Percentiles rank a stretch among this genome's conserved stretches.
These are phyloP conservation scores for Andrena bucephala DNA, from an alignment of 2,888 invertebrate species.

Conservation along the genomic window DNA sequence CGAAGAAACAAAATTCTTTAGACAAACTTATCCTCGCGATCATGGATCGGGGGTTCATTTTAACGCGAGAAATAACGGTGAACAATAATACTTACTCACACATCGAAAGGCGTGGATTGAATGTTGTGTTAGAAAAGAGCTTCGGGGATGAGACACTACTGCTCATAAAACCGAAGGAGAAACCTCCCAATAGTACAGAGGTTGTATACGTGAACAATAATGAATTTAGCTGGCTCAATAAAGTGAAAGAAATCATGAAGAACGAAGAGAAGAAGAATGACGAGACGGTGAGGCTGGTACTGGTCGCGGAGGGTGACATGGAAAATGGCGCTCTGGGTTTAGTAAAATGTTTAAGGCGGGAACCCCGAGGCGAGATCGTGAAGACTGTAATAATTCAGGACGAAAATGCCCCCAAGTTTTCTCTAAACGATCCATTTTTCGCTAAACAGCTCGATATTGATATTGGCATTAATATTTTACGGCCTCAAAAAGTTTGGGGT, in stretches of 20 bases:
- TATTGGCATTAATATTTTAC: conserved; percentile 91
- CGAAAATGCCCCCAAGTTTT: conserved; percentile 88
- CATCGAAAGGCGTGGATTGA: conserved; percentile 50
- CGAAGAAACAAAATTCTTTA: conserved; percentile 44
- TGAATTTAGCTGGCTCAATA: conserved; percentile 82
- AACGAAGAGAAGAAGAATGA: conserved; percentile 84
- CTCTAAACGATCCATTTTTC: conserved; percentile 88
- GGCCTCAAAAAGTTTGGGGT: conserved; percentile 88
- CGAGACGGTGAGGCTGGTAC: conserved; percentile 86
- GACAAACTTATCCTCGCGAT: conserved; percentile 58
- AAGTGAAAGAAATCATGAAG: conserved; percentile 79
- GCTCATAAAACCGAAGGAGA: conserved; percentile 69
- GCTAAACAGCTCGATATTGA: conserved; percentile 89
- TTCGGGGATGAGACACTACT: conserved; percentile 62
- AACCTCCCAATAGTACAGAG: conserved; percentile 73
- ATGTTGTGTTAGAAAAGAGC: conserved; percentile 76
- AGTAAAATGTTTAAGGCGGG: conserved; percentile 93
- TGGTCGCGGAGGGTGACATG: conserved; percentile 89
- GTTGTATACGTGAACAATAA: conserved; percentile 76
- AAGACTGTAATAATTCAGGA: conserved; percentile 88
- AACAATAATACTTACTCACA: conserved; percentile 10
- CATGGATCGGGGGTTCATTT: conserved; percentile 75
- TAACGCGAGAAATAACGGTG: conserved; percentile 72
- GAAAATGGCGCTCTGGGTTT: conserved; percentile 93
- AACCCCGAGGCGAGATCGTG: conserved; percentile 88